phyloP scores from a whole-genome alignment of 2,113 vertebrate genomes.

The Genyomyrus donnyi region DNA sequence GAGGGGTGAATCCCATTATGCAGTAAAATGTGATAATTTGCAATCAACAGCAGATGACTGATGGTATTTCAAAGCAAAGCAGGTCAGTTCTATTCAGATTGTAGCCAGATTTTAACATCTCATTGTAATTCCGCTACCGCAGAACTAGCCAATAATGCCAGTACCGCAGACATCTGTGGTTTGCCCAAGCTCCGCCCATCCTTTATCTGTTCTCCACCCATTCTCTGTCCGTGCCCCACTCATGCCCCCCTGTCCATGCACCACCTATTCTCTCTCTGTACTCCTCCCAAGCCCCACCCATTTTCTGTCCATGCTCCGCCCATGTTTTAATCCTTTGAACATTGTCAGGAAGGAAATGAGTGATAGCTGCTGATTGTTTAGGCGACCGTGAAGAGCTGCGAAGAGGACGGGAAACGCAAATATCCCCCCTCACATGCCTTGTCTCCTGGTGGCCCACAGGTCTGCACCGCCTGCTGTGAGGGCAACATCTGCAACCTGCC shows the following conservation, averaged over 20 bases:
- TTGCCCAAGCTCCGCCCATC: background rate
- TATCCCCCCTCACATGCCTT: background rate
- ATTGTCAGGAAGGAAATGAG: background rate
- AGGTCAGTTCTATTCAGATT: background rate
- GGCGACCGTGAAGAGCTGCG: background rate
- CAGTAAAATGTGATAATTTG: background rate
- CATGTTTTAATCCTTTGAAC: background rate
- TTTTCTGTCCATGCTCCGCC: background rate
- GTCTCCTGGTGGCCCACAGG: slow-evolving; percentile 43
- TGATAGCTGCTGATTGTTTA: background rate
- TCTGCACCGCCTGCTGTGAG: slow-evolving; percentile 86
- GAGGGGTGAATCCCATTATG: background rate
- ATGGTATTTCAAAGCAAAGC: background rate
- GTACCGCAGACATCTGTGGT: background rate
- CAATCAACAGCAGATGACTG: background rate
- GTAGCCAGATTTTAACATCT: background rate
- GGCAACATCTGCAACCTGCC: slow-evolving; percentile 88
- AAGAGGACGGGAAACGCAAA: background rate
- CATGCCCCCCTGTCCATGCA: background rate
- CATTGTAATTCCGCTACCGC: background rate
- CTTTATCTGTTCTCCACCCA: background rate
- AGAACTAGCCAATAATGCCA: background rate
- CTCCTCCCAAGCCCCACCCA: background rate
- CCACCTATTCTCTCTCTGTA: background rate
- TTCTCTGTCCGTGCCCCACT: background rate